Evolutionary conservation across 2,113 vertebrate genomes (phyloP), one percentile per base, ranked within the genome.

Genomic region (Pygoscelis antarcticus): DNA sequence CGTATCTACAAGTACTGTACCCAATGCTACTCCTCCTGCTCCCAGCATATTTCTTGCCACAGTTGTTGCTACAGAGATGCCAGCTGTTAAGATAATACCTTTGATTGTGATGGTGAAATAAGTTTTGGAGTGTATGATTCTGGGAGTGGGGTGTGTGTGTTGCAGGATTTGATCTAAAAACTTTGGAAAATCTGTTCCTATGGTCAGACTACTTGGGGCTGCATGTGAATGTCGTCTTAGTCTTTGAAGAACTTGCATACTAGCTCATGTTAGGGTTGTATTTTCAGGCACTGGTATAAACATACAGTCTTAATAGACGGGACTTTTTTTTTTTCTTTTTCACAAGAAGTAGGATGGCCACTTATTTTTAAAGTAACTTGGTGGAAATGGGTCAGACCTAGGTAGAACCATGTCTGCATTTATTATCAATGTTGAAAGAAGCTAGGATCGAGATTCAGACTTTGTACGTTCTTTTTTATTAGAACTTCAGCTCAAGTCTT

Each of bases 181-280:
- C 23, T 77, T 70, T 0, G 5, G 42, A 70, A 82, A 66, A 42
- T 32, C 27, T 62, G 14, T 80, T 81, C 10, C 9, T 64, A 2
- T 29, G 11, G 29, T 55, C 51, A 79, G 57, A 36, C 38, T 94
- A 1, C 61, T 72, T 4, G 11, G 34, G 26, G 18, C 57, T 84
- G 42, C 27, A 8, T 65, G n/a, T 84, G 27, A 71, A 20, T 5
- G 1, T 49, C 0, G 0, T 77, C 26, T 62, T 42, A 27, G 27
- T 46, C 68, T 89, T 71, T 87, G 80, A 52, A 68, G 47, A 87
- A 26, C 44, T 58, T 10, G 1, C 46, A 44, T 51, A 5, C 10
- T 30, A 60, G 42, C 74, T 64, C 2, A 0, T 23, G 8, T n/a
- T 70, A 32, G 40, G 54, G 14, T 34, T 92, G 32, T 62, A 6